Evolutionary conservation across 2,113 vertebrate species (phyloP), one percentile per base, ranked within the genome.

Genomic region (Cebidichthys violaceus): DNA sequence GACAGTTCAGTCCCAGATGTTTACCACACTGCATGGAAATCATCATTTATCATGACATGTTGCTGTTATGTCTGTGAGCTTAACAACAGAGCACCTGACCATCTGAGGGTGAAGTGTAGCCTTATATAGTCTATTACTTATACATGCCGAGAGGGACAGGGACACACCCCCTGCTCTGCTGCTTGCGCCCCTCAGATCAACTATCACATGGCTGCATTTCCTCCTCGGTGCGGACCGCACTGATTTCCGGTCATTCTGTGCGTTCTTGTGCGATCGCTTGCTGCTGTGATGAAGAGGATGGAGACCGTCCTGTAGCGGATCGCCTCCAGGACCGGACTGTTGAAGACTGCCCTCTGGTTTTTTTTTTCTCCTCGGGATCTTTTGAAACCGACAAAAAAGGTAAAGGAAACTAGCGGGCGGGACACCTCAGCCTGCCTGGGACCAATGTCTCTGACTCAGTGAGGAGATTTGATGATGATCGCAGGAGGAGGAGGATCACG

Each of bases 111-210:
- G 65, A 22, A 55, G 52, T 37, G 66, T 6, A 22, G 35, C 24
- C 55, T 27, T 15, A 59, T 59, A 59, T 59, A 57, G 55, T 27
- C 24, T 6, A 57, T 11, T 24, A 27, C 54, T 24, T 55, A 24
- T 55, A 24, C 1, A 55, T 24, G n/a, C 27, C 6, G 54, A 27
- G 72, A 29, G 83, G n/a, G 70, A 14, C 72, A 9, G 70, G 15
- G 88, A 79, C 81, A 69, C 84, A 76, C 81, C 78, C 52, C 77
- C 85, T 33, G 73, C 57, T 71, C 77, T 64, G 76, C 77, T 54
- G 71, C 75, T 73, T 45, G 72, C 66, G n/a, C 77, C 89, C 70
- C 86, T 76, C 74, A 8, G 83, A 88, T 88, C 89, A 81, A 43
- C 64, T 55, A 68, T 83, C 87, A 86, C 39, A 71, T 50, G 71